Conservation (phyloP, 2,113 vertebrate genomes). For the Phyllopteryx taeniolatus region DNA sequence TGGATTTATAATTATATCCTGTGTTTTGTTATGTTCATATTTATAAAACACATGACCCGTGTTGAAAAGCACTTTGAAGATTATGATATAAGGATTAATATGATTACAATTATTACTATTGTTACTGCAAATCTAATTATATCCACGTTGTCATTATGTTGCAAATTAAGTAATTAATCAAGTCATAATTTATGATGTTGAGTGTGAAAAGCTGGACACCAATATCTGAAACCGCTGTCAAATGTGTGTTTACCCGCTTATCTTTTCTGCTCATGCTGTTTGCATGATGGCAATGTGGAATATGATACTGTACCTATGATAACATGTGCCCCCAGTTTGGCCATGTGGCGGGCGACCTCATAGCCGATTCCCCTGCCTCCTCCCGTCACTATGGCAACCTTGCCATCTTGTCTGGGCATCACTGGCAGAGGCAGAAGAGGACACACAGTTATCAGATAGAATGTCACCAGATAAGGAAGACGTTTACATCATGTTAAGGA, state of each 20-base stretch:
- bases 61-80: not conserved
- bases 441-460: constrained; percentile 50
- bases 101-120: not conserved
- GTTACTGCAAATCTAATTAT: not conserved
- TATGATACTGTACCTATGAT: constrained; percentile 79
- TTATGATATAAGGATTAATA: not conserved
- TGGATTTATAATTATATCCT: not conserved
- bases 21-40: not conserved
- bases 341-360: constrained; percentile 78
- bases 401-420: constrained; percentile 80
- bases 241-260: not conserved
- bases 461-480: constrained; percentile 40
- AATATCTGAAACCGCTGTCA: not conserved
- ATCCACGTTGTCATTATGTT: not conserved
- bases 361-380: constrained; percentile 83
- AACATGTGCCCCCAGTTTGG: constrained; percentile 80
- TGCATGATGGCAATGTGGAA: constrained; percentile 26
- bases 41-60: not conserved
- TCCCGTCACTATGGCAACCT: constrained; percentile 87
- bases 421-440: constrained; percentile 66
- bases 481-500: constrained; percentile 14
- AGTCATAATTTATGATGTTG: not conserved
- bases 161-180: not conserved
- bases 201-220: not conserved
- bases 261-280: not conserved